Conservation (phyloP, 2,797 vertebrate genomes). For the Parauchenoglanis ngamensis region DNA sequence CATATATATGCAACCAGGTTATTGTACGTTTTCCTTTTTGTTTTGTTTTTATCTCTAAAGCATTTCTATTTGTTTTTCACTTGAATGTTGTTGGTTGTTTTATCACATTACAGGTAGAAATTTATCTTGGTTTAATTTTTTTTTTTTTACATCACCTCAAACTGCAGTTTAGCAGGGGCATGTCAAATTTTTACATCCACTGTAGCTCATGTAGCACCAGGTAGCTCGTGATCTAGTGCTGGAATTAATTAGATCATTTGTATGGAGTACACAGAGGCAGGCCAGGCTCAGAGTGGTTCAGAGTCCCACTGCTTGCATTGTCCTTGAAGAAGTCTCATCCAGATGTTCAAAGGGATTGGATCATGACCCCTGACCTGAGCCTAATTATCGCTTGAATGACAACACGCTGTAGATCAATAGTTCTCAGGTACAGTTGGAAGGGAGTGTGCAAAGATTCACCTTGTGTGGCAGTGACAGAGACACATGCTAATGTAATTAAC, state of each 20-base stretch:
- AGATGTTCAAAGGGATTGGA: conserved; percentile 82
- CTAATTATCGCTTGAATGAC: conserved; percentile 98
- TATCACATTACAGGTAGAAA: not conserved
- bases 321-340: conserved; percentile 82
- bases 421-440: conserved; percentile 88
- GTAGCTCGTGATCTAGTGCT: conserved; percentile 58
- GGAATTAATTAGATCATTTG: conserved; percentile 78
- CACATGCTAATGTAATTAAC: conserved; percentile 79
- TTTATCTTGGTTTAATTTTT: not conserved
- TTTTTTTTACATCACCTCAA: not conserved
- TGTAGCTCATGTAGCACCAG: not conserved
- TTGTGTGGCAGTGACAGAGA: conserved; percentile 69
- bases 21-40: not conserved
- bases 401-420: conserved; percentile 94
- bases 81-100: not conserved
- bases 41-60: too few relatives aligned
- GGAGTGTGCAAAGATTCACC: conserved; percentile 89
- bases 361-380: conserved; percentile 85
- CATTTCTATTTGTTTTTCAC: not conserved
- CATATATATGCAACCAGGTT: not conserved
- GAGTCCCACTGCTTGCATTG: conserved; percentile 71
- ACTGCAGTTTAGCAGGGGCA: not conserved
- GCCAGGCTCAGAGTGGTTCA: conserved; percentile 58
- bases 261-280: conserved; percentile 63
- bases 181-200: not conserved